Conservation (phyloP, 2,113 vertebrate species). For the Gavialis gangeticus region DNA sequence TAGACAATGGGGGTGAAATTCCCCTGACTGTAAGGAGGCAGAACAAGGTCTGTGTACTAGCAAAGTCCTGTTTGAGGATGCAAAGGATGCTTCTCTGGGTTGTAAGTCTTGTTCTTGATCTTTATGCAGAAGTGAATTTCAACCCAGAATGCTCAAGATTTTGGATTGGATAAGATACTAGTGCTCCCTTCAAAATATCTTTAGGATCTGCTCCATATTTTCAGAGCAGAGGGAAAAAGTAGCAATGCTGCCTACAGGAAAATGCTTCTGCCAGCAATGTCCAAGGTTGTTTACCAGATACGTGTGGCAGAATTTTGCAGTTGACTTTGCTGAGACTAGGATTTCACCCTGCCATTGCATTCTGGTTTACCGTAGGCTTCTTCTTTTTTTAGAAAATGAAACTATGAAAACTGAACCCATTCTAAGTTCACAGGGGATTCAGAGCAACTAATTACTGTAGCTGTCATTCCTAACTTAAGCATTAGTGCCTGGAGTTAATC, state of each 20-base stretch:
- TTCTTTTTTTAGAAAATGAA: neutral
- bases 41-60: neutral
- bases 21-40: accelerated
- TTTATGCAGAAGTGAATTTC: neutral
- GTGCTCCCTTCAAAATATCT: neutral
- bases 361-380: neutral
- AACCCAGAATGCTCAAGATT: neutral
- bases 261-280: neutral
- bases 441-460: neutral
- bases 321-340: neutral
- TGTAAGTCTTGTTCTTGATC: neutral
- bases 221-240: neutral
- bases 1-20: neutral
- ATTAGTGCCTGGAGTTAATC: neutral
- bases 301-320: neutral
- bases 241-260: neutral
- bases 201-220: neutral
- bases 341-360: neutral
- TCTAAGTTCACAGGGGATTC: neutral
- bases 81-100: neutral
- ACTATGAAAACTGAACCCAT: too few relatives aligned
- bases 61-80: neutral
- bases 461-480: neutral
- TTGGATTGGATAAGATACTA: neutral
- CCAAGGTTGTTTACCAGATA: neutral